Percentiles rank a stretch among this genome's conserved stretches.
These are phyloP conservation scores for Listronotus oregonensis DNA, from an alignment of 1,140 invertebrate species.

Conservation along the genomic window DNA sequence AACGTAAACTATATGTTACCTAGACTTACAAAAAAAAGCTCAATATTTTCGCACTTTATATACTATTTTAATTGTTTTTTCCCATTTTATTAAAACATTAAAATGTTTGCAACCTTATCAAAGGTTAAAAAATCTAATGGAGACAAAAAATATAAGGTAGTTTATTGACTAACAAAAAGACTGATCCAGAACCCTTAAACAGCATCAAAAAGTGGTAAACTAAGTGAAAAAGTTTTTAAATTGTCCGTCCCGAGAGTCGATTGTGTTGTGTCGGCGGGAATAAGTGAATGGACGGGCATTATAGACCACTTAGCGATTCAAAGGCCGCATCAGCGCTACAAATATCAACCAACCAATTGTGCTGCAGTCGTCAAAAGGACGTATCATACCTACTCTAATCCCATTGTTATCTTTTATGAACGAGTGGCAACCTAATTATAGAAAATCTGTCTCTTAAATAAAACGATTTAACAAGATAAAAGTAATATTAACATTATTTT, in stretches of 20 bases:
- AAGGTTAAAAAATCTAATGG: too few species aligned
- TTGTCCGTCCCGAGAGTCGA: constrained; percentile 21
- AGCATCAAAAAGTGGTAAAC: constrained; percentile 17
- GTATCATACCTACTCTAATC: constrained; percentile 29
- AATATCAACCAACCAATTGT: constrained; percentile 30
- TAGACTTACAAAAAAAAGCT: too few species aligned
- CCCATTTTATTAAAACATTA: too few species aligned
- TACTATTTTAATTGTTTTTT: too few species aligned
- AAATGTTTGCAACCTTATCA: too few species aligned
- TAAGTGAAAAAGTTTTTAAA: constrained; percentile 18
- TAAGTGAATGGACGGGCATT: constrained; percentile 24
- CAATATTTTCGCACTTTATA: too few species aligned
- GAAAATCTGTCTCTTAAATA: constrained; percentile 16
- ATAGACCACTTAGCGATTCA: constrained; percentile 30
- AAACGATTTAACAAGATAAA: constrained; percentile 6
- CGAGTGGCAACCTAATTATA: constrained; percentile 14
- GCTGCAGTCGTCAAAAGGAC: constrained; percentile 24
- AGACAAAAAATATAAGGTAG: too few species aligned
- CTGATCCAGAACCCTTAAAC: not conserved
- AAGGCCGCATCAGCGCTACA: constrained; percentile 27
- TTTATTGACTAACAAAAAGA: not conserved
- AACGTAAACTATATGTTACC: too few species aligned
- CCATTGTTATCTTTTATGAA: constrained; percentile 17
- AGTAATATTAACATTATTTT: not conserved
- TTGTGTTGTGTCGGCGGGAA: constrained; percentile 19